phyloP scores from a whole-genome alignment of 2,888 invertebrate genomes.

The Macropis europaea region DNA sequence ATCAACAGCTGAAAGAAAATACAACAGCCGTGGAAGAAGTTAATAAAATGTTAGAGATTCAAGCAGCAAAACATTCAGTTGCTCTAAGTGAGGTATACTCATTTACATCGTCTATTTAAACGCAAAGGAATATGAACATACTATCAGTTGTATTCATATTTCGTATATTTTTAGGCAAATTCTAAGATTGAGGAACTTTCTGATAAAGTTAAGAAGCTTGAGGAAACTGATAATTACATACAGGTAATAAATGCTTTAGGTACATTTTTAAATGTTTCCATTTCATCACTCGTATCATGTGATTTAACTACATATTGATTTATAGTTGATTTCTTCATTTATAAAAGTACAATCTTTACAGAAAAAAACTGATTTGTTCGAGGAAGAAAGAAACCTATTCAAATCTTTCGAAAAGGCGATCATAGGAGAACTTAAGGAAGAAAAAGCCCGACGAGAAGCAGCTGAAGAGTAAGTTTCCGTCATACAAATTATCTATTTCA shows the following conservation, averaged over 20 bases:
- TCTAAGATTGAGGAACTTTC: conserved; percentile 30
- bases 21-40: conserved; percentile 25
- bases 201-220: conserved; percentile 24
- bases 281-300: background rate
- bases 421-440: conserved; percentile 53
- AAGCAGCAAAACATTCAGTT: conserved; percentile 33
- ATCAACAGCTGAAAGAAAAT: conserved; percentile 56
- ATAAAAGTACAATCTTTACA: conserved; percentile 4
- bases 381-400: conserved; percentile 51
- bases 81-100: conserved; percentile 54
- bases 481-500: background rate
- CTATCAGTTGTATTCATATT: background rate
- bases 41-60: conserved; percentile 42
- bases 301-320: background rate
- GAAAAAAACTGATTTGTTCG: conserved; percentile 29
- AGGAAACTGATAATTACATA: conserved; percentile 10
- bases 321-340: background rate
- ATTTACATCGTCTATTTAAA: background rate
- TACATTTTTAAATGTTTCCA: background rate
- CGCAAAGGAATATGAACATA: background rate
- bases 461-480: conserved; percentile 62
- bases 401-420: conserved; percentile 47
- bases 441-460: conserved; percentile 55
- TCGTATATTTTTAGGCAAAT: conserved; percentile 49
- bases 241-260: conserved; percentile 29